Evolutionary conservation across 1,140 invertebrate genomes (phyloP), one percentile per base, ranked within the genome.

Genomic region (Linepithema humile): DNA sequence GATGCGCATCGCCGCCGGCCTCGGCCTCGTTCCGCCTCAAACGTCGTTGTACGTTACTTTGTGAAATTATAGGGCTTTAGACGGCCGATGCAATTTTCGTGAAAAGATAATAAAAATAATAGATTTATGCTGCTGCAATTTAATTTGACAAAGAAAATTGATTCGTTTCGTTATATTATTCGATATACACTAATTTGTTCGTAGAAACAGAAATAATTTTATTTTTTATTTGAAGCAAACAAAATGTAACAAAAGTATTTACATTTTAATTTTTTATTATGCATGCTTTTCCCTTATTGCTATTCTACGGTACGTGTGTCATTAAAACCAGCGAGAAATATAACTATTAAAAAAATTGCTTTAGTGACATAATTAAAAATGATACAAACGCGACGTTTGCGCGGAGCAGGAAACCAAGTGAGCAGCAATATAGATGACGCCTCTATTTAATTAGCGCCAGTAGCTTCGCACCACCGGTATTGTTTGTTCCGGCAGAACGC

Each of bases 11-110:
- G 60, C 57, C 69, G 82, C 80, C 55, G 69, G 29, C 57, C 64
- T 78, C 83, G 26, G 48, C 40, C 53, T 50, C 69, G 60, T 90
- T 78, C 38, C 43, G n/a, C 59, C 72, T 83, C 75, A 84, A 80
- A 82, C 55, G 65, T 43, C 50, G 75, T 62, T 83, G 29, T 80
- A 23, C 38, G 82, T 89, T 85, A 87, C 88, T 89, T 89, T 83
- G 73, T 89, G 50, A 85, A 89, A 89, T 89, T 86, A 89, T 86
- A 87, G 82, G 59, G 40, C 43, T 23, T 77, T 29, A 45, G 40
- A 65, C 40, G 48, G n/a, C 55, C 10, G 23, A 45, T 12, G 26
- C 20, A 40, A 59, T 53, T 69, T 43, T 15, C 10, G 6, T 29
- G 3, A 38, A 32, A 67, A 53, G 0, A 50, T 20, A 32, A 43